Conservation (phyloP, 1,140 invertebrate species). For the Drosophila pallidifrons region DNA sequence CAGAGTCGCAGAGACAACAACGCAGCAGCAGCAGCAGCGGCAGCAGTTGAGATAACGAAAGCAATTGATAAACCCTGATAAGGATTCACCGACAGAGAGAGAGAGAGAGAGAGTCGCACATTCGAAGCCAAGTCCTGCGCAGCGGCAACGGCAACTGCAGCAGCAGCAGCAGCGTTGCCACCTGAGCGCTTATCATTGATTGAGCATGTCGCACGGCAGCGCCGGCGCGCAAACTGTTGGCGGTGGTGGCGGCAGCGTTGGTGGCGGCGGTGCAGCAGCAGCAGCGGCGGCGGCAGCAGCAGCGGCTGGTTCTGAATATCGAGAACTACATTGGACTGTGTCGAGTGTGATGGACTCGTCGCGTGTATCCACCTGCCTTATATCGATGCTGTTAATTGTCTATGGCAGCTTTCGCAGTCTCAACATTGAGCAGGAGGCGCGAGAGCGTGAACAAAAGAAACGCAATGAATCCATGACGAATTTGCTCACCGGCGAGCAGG, state of each 20-base stretch:
- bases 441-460: slow-evolving; percentile 93
- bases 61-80: slow-evolving; percentile 17
- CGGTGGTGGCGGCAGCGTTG: slow-evolving; percentile 52
- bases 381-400: slow-evolving; percentile 98
- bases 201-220: slow-evolving; percentile 79
- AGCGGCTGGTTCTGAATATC: slow-evolving; percentile 69
- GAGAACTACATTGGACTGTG: slow-evolving; percentile 93
- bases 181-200: slow-evolving; percentile 36
- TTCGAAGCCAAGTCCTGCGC: slow-evolving; percentile 26
- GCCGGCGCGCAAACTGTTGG: slow-evolving; percentile 64
- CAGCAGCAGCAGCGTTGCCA: slow-evolving; percentile 24
- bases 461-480: slow-evolving; percentile 86
- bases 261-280: slow-evolving; percentile 61
- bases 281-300: slow-evolving; percentile 40
- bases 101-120: not conserved
- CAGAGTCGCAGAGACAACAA: slow-evolving; percentile 45
- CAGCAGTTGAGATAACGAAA: slow-evolving; percentile 44
- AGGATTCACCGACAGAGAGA: not conserved
- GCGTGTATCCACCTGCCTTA: slow-evolving; percentile 98
- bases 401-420: slow-evolving; percentile 97
- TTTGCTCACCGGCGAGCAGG: slow-evolving; percentile 86
- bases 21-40: slow-evolving; percentile 29
- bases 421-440: slow-evolving; percentile 97
- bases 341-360: slow-evolving; percentile 96
- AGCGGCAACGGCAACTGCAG: slow-evolving; percentile 26